Evolutionary conservation across 2,888 invertebrate genomes (phyloP).

Genomic region (Myopa tessellatipennis): DNA sequence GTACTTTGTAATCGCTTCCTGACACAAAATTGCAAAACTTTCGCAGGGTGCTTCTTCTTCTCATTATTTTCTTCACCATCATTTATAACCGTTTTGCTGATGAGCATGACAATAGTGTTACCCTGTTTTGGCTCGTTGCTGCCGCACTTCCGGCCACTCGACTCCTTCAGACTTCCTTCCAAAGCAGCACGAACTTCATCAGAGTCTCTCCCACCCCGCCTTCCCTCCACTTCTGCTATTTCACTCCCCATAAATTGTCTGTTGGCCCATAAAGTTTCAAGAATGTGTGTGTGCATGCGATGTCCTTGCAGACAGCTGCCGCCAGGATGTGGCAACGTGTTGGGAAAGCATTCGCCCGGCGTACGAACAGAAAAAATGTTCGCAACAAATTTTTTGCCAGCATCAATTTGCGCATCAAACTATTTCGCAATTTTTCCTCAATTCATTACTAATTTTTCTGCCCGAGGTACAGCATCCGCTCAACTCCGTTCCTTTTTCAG

Average conservation of each 20-base stretch:
- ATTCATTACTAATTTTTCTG: slow-evolving; percentile 25
- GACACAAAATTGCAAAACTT: background rate
- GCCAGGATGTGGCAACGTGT: background rate
- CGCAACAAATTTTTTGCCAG: background rate
- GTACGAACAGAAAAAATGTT: background rate
- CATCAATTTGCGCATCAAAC: slow-evolving; percentile 30
- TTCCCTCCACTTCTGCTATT: too few relatives aligned
- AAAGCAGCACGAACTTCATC: background rate
- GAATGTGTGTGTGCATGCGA: too few relatives aligned
- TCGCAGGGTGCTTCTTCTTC: background rate
- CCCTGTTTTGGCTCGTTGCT: background rate
- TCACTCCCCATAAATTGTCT: too few relatives aligned
- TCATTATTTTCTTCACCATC: slow-evolving; percentile 11
- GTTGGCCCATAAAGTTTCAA: too few relatives aligned
- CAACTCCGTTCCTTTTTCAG: slow-evolving; percentile 14
- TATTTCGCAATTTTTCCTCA: slow-evolving; percentile 32
- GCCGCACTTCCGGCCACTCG: background rate
- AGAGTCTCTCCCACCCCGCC: background rate
- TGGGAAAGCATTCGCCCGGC: background rate
- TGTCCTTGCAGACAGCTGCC: slow-evolving; percentile 6
- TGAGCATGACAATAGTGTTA: slow-evolving; percentile 7
- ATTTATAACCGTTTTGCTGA: slow-evolving; percentile 18
- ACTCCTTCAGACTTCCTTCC: background rate
- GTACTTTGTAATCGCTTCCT: background rate
- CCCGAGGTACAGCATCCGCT: background rate